Evolutionary conservation across 2,888 invertebrate species (phyloP), one percentile per base, ranked within the genome.

Genomic region (Psococerastis gibbosa): DNA sequence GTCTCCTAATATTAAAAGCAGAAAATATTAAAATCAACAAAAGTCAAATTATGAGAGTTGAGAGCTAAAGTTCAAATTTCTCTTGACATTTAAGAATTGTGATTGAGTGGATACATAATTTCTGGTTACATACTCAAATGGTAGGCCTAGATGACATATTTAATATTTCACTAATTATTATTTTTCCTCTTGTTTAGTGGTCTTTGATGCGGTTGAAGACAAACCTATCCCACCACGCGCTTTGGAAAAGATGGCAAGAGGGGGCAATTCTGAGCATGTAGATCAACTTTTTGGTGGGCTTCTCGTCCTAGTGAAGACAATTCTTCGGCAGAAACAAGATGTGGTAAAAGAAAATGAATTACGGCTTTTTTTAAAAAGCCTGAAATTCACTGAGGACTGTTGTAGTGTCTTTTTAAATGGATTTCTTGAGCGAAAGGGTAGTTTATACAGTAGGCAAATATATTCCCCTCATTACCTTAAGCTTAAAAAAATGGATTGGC

Each of bases 201-300:
- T 9, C 9, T 33, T 33, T 16, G 33, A 33, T 5, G 17, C 33
- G 5, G 17, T 33, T 3, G 17, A 33, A 9, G 17, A 9, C 15
- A 33, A 33, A 33, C 33, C 33, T 33, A 15, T 33, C 17, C 33
- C 33, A 16, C 9, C 33, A 16, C 15, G 17, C 15, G 33, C 33
- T 33, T 3, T 33, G 5, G 33, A 33, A 17, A 33, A 33, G 33
- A 6, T 33, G 5, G 15, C 33, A 9, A 33, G 17, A 6, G 5
- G 4, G 6, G 33, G 33, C 6, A 4, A 16, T 6, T 33, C 33
- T 16, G 33, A 33, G 17, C 15, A 33, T 9, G 33, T 17, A 9
- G 33, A 33, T 33, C 33, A 33, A 6, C 17, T 33, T 16, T 33
- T 33, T 9, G 15, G 33, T 33, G 33, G 33, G 33, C 33, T 33